phyloP scores from a whole-genome alignment of 2,113 vertebrate genomes.

The Gymnobelideus leadbeateri region DNA sequence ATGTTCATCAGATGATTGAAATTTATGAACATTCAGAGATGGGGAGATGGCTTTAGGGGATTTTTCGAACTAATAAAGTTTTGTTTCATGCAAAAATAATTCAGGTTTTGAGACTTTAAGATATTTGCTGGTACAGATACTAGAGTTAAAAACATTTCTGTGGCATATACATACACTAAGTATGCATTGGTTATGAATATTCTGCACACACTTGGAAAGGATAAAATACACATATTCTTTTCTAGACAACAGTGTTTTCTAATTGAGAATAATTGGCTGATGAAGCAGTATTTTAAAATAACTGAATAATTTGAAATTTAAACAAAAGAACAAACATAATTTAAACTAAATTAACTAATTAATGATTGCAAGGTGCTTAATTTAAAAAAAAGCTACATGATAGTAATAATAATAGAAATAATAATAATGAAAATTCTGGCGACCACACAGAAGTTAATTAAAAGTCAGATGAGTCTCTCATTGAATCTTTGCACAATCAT shows the following conservation, averaged over 20 bases:
- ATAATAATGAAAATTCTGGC: slow-evolving; percentile 64
- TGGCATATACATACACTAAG: slow-evolving; percentile 18
- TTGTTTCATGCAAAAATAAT: slow-evolving; percentile 60
- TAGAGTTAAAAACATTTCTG: slow-evolving; percentile 43
- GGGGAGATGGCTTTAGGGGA: slow-evolving; percentile 53
- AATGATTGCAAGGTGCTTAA: slow-evolving; percentile 68
- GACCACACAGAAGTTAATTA: slow-evolving; percentile 56
- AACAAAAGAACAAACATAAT: slow-evolving; percentile 70
- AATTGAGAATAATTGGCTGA: slow-evolving; percentile 70
- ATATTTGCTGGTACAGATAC: slow-evolving; percentile 17
- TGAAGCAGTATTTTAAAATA: slow-evolving; percentile 65
- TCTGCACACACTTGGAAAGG: slow-evolving; percentile 64
- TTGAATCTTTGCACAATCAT: slow-evolving; percentile 32
- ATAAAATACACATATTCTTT: slow-evolving; percentile 35
- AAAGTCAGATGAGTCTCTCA: slow-evolving; percentile 33
- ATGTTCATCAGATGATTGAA: slow-evolving; percentile 54
- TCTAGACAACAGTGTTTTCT: slow-evolving; percentile 59
- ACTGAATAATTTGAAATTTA: slow-evolving; percentile 67
- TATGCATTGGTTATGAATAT: slow-evolving; percentile 43
- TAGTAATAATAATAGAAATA: slow-evolving; percentile 56
- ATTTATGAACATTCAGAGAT: slow-evolving; percentile 49
- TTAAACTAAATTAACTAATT: slow-evolving; percentile 75
- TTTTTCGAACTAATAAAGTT: slow-evolving; percentile 57
- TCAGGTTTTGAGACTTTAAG: slow-evolving; percentile 48
- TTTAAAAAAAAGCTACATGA: slow-evolving; percentile 59